phyloP scores from a whole-genome alignment of 1,140 invertebrate genomes.

The Batillaria attramentaria region DNA sequence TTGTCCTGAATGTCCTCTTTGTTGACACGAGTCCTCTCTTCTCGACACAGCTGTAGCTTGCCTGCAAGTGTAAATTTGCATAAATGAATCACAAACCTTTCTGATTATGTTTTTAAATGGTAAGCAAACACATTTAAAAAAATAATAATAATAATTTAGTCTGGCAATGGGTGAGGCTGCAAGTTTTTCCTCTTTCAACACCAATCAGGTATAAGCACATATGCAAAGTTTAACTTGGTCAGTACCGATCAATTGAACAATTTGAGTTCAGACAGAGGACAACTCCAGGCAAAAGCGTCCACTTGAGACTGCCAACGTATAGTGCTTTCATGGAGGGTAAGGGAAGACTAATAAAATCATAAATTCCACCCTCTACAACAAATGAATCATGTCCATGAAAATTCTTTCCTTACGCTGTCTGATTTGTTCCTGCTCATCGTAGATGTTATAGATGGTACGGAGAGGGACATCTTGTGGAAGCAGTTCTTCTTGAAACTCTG shows the following conservation, averaged over 20 bases:
- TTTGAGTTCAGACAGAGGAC: neutral
- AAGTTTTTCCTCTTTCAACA: no score
- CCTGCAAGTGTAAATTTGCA: slow-evolving; percentile 37
- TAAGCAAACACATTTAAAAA: no score
- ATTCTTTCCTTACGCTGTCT: slow-evolving; percentile 60
- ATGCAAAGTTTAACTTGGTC: no score
- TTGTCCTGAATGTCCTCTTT: slow-evolving; percentile 44
- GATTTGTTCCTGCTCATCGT: slow-evolving; percentile 66
- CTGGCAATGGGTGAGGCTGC: no score
- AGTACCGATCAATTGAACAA: no score
- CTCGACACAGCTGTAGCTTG: slow-evolving; percentile 56
- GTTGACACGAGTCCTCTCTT: slow-evolving; percentile 54
- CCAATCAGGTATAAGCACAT: no score
- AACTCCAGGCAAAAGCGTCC: neutral
- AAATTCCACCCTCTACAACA: neutral
- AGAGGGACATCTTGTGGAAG: slow-evolving; percentile 65
- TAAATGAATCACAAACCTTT: no score
- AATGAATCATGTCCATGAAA: neutral
- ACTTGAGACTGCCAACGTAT: neutral
- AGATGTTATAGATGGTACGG: slow-evolving; percentile 67
- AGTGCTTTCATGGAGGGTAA: neutral
- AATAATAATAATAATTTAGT: no score
- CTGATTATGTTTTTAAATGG: no score
- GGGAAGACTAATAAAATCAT: neutral
- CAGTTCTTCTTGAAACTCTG: slow-evolving; percentile 69